These are phyloP conservation scores for Himalopsyche anomala DNA, from an alignment of 2,888 invertebrate species.

Conservation along the genomic window DNA sequence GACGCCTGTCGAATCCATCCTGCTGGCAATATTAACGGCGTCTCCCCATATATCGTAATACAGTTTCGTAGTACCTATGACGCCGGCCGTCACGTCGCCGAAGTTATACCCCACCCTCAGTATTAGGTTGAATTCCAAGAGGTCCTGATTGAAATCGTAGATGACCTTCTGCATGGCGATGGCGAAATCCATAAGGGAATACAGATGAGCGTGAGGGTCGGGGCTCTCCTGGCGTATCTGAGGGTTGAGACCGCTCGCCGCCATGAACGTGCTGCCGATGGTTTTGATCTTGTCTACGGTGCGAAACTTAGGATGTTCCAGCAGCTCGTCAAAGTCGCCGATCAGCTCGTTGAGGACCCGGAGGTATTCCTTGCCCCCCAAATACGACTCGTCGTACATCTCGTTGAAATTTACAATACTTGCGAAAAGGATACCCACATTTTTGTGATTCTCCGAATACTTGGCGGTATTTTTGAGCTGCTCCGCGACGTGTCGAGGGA, in stretches of 20 bases:
- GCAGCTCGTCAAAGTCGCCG: constrained; percentile 95
- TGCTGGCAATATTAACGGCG: constrained; percentile 96
- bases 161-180: constrained; percentile 93
- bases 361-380: constrained; percentile 95
- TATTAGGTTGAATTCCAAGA: constrained; percentile 92
- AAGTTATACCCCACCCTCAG: constrained; percentile 93
- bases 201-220: constrained; percentile 86
- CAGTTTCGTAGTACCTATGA: constrained; percentile 96
- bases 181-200: constrained; percentile 94
- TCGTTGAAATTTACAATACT: constrained; percentile 98
- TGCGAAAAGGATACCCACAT: constrained; percentile 96
- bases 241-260: constrained; percentile 95
- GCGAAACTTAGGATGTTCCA: constrained; percentile 87
- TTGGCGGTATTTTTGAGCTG: constrained; percentile 94
- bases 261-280: constrained; percentile 98
- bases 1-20: constrained; percentile 98
- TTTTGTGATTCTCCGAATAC: constrained; percentile 95
- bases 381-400: constrained; percentile 97
- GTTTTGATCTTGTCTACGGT: constrained; percentile 98
- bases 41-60: constrained; percentile 99
- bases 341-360: constrained; percentile 96
- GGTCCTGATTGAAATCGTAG: constrained; percentile 90
- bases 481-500: constrained; percentile 96
- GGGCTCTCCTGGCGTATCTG: constrained; percentile 82
- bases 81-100: constrained; percentile 97